Percentiles rank a stretch among this genome's conserved stretches.
These are phyloP conservation scores for Pteruthius melanotis DNA, from an alignment of 2,113 vertebrate genomes.

Conservation along the genomic window DNA sequence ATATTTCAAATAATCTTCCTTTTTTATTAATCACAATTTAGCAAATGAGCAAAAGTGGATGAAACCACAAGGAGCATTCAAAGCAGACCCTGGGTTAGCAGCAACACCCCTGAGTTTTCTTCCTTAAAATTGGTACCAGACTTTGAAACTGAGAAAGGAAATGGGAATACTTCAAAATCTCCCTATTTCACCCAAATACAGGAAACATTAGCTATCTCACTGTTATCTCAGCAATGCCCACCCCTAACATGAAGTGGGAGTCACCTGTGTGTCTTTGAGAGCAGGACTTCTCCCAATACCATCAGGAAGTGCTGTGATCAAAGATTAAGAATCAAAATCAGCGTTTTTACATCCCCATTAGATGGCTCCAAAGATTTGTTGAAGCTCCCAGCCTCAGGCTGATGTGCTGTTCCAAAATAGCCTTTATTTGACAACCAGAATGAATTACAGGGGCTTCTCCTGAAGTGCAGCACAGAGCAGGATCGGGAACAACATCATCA, in stretches of 20 bases:
- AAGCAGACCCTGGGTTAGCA: background rate
- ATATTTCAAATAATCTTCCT: background rate
- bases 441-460: background rate
- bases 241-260: rapidly evolving
- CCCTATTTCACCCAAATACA: background rate
- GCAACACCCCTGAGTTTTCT: background rate
- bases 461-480: background rate
- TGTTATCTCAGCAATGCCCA: background rate
- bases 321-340: background rate
- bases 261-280: background rate
- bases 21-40: background rate
- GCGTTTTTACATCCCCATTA: background rate
- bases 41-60: background rate
- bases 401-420: background rate
- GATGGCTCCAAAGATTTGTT: slow-evolving; percentile 31
- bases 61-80: background rate
- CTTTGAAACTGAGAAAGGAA: background rate
- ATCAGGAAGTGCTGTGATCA: background rate
- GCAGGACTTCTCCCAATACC: background rate
- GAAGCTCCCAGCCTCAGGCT: background rate
- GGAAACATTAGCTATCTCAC: background rate
- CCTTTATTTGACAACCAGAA: background rate
- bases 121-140: background rate
- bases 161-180: background rate
- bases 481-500: background rate